Conservation (phyloP, 2,113 vertebrate species). For the Glaucidium brasilianum region DNA sequence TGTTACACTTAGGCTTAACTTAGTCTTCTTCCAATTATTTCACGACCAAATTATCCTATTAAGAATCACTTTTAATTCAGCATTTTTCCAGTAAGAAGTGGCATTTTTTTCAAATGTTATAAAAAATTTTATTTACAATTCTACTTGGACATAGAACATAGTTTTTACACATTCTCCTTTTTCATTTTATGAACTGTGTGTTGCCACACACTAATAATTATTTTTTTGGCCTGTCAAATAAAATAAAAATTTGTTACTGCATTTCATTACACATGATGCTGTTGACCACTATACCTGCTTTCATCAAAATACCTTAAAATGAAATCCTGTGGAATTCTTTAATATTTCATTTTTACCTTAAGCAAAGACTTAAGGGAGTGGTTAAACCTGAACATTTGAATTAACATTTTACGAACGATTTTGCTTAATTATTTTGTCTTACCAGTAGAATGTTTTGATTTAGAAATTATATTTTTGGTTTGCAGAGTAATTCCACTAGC, state of each 20-base stretch:
- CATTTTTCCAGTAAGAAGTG: background rate
- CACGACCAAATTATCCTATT: background rate
- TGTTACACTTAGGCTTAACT: background rate
- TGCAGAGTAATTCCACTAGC: background rate
- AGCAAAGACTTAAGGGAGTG: background rate
- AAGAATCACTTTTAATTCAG: background rate
- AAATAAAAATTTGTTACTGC: background rate
- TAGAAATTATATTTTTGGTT: background rate
- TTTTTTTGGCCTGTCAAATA: background rate
- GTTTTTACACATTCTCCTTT: background rate
- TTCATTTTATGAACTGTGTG: background rate
- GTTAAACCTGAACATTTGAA: background rate
- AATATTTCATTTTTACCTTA: background rate
- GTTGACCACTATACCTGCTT: background rate
- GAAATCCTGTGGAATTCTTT: background rate
- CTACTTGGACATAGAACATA: background rate
- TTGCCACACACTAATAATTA: background rate
- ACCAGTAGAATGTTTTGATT: background rate
- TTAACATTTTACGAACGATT: background rate
- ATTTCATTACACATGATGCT: background rate
- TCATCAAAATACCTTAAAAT: background rate
- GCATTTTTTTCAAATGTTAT: background rate
- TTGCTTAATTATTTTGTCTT: background rate
- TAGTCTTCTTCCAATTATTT: background rate
- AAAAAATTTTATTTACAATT: background rate